Evolutionary conservation across 1,140 invertebrate species (phyloP), one percentile per base, ranked within the genome.

Genomic region (Drosophila nasuta): DNA sequence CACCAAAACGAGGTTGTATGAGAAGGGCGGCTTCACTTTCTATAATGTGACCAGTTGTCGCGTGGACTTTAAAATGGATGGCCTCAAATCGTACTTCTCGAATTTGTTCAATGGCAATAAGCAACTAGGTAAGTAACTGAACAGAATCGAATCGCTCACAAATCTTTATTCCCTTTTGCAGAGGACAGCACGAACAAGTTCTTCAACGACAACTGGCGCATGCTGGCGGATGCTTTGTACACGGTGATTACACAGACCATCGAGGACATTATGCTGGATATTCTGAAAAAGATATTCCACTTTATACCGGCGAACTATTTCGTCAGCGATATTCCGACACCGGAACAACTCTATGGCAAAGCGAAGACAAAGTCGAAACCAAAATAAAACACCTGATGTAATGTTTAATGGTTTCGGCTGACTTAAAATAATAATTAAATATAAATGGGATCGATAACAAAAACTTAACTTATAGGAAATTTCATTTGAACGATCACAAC

Each of bases 101-200:
- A 91, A 92, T 51, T 52, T 92, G 1, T 92, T 92, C 8, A 91
- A 92, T 33, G 92, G 91, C 30, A 91, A 92, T 46, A 92, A 92
- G 62, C 82, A 91, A 64, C 65, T 92, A 62, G 91, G 88, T 92
- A 58, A 70, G 76, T 62, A 13, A 49, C n/a, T 15, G 1, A 0
- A 13, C 5, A 0, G 5, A 1, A 2, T 52, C 1, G 5, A 6
- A 13, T 6, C 13, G 5, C 5, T 48, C 7, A 0, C 25, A 1
- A 30, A 51, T 51, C 0, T 57, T 70, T 2, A 5, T 17, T 63
- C 75, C 28, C 17, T 25, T 33, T 89, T 73, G 48, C 93, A 95
- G 95, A 95, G 94, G 95, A 95, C 72, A 95, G 94, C 75, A 95
- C 95, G 2, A 96, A 96, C 72, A 93, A 94, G 28, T 96, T 95